Conservation (phyloP, 2,797 vertebrate genomes). For the Acipenser oxyrinchus region DNA sequence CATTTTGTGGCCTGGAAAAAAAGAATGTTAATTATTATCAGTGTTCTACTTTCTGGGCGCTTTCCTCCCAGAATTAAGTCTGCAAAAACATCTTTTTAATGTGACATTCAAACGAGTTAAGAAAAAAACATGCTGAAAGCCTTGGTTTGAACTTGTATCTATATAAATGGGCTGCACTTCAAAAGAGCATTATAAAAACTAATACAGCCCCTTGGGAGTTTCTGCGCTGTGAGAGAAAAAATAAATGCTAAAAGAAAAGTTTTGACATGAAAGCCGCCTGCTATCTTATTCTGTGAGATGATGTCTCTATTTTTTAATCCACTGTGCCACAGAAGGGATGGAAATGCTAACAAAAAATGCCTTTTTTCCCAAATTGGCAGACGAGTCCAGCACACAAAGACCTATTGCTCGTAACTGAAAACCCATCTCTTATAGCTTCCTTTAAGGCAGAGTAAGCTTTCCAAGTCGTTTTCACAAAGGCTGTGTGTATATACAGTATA, state of each 20-base stretch:
- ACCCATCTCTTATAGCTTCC: no score
- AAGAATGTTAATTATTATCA: not conserved
- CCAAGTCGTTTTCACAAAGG: no score
- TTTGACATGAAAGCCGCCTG: constrained; percentile 28
- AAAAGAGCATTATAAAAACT: constrained; percentile 30
- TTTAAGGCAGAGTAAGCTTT: no score
- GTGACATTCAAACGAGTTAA: constrained; percentile 5
- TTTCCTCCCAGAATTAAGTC: not conserved
- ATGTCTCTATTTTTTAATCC: no score
- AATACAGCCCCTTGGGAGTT: constrained; percentile 21
- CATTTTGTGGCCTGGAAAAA: no score
- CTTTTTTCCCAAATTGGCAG: constrained; percentile 14
- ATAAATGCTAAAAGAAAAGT: constrained; percentile 26
- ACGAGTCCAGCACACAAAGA: no score
- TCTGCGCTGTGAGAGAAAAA: constrained; percentile 27
- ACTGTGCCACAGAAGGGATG: no score
- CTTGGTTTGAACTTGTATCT: constrained; percentile 20
- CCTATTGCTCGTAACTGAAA: no score
- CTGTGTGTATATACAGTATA: no score
- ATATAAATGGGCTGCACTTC: constrained; percentile 20
- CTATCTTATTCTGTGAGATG: no score
- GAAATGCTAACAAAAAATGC: constrained; percentile 3
- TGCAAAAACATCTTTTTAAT: constrained; percentile 7
- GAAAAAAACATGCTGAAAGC: constrained; percentile 10
- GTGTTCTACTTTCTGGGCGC: not conserved